Evolutionary conservation across 64 coral and sea anemone species (phyloP).

Genomic region (Montipora capricornis): DNA sequence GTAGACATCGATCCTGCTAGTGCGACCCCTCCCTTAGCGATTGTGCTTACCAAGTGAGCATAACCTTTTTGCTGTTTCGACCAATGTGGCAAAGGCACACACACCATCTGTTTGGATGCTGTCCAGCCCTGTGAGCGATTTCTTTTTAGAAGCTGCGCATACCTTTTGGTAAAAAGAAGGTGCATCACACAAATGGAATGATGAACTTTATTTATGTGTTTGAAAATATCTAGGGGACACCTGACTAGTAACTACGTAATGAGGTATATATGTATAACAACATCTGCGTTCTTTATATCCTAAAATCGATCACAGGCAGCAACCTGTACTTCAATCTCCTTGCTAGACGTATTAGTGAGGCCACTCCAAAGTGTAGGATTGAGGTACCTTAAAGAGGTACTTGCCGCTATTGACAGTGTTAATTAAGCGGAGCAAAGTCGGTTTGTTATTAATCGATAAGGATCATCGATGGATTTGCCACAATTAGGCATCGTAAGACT

Average conservation of each 20-base stretch:
- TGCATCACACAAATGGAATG: background rate
- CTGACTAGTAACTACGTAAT: too few species aligned
- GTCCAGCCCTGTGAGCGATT: slow-evolving; percentile 62
- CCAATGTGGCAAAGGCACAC: slow-evolving; percentile 47
- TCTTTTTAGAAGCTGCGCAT: slow-evolving; percentile 47
- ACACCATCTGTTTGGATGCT: slow-evolving; percentile 58
- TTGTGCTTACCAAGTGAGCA: background rate
- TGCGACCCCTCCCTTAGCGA: background rate
- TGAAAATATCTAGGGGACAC: too few species aligned
- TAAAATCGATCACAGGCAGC: background rate
- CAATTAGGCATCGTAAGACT: background rate
- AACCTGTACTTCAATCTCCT: slow-evolving; percentile 17
- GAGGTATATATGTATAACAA: too few species aligned
- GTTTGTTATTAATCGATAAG: background rate
- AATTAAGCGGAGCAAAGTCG: too few species aligned
- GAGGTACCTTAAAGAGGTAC: too few species aligned
- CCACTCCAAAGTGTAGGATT: too few species aligned
- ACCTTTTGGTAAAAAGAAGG: background rate
- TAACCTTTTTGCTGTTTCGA: background rate
- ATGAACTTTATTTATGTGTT: too few species aligned
- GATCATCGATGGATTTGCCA: background rate
- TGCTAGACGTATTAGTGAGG: background rate
- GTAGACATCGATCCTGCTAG: too few species aligned
- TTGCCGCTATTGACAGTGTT: too few species aligned
- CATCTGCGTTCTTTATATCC: too few species aligned